phyloP scores from a whole-genome alignment of 2,888 invertebrate species.

The Drosophila paramelanica region DNA sequence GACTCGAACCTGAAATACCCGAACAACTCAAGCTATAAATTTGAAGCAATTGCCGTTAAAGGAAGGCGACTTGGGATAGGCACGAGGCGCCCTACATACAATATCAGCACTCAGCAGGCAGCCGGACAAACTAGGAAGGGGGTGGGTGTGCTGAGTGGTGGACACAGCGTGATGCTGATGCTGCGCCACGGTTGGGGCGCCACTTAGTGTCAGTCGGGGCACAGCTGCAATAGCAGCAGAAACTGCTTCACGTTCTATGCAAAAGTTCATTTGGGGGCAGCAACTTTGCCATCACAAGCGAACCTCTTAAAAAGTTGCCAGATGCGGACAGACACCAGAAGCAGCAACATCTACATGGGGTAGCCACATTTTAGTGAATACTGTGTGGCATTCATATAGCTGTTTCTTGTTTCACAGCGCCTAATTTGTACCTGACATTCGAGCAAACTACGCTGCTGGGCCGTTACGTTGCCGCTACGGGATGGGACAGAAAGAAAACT shows the following conservation, averaged over 20 bases:
- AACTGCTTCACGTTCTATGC: constrained; percentile 36
- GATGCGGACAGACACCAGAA: constrained; percentile 37
- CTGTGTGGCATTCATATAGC: constrained; percentile 14
- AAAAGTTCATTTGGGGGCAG: constrained; percentile 58
- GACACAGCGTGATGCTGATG: constrained; percentile 46
- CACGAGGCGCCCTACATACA: constrained; percentile 23
- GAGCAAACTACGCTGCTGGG: constrained; percentile 12
- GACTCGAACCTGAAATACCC: constrained; percentile 51
- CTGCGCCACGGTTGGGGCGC: constrained; percentile 62
- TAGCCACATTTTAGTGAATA: constrained; percentile 22
- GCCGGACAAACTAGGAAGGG: constrained; percentile 2
- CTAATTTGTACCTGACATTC: constrained; percentile 37
- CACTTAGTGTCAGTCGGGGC: constrained; percentile 63
- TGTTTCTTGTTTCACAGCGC: constrained; percentile 27
- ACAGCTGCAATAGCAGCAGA: constrained; percentile 41
- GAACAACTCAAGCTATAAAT: constrained; percentile 70
- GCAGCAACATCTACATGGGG: constrained; percentile 12
- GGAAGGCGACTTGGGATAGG: constrained; percentile 39
- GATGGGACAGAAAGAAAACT: constrained; percentile 2
- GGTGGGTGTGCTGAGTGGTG: constrained; percentile 5
- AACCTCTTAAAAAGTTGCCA: constrained; percentile 49
- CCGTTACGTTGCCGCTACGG: background rate
- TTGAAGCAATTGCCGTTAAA: constrained; percentile 70
- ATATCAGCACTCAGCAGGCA: constrained; percentile 50
- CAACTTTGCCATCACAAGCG: constrained; percentile 43